Percentiles rank a stretch among this genome's conserved stretches.
Conservation (phyloP, 2,888 invertebrate genomes). For the Papilio protenor region DNA sequence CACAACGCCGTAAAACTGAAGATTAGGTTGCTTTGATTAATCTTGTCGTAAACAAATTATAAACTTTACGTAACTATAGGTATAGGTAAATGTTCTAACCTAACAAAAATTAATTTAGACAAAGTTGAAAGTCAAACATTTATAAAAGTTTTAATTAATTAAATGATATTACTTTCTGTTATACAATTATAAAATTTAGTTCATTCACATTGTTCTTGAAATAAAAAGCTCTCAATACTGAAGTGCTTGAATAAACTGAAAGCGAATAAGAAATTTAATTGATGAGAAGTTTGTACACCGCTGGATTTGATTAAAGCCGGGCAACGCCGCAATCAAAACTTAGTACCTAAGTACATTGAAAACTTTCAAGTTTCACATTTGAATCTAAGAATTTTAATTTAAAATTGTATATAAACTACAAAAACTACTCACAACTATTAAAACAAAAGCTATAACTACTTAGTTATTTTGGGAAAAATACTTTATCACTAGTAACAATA, state of each 20-base stretch:
- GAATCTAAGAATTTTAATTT: background rate
- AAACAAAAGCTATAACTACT: background rate
- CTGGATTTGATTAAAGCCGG: conserved; percentile 25
- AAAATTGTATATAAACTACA: background rate
- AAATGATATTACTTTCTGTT: background rate
- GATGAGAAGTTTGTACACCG: conserved; percentile 18
- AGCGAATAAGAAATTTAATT: conserved; percentile 17
- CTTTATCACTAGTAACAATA: no score
- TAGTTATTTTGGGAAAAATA: background rate
- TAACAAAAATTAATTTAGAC: background rate
- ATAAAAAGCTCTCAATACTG: conserved; percentile 11
- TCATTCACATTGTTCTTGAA: conserved; percentile 6
- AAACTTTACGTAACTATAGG: background rate
- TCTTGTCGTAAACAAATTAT: background rate
- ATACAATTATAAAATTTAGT: background rate
- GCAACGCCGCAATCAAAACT: conserved; percentile 25
- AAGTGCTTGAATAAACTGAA: background rate
- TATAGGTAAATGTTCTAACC: background rate
- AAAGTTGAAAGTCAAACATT: background rate
- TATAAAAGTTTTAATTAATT: background rate
- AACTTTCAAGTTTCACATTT: background rate
- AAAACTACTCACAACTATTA: background rate
- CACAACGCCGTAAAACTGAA: background rate
- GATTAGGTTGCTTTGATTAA: background rate
- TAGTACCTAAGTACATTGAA: conserved; percentile 20